Evolutionary conservation across 2,888 invertebrate species (phyloP).

Genomic region (Ecdyonurus torrentis): DNA sequence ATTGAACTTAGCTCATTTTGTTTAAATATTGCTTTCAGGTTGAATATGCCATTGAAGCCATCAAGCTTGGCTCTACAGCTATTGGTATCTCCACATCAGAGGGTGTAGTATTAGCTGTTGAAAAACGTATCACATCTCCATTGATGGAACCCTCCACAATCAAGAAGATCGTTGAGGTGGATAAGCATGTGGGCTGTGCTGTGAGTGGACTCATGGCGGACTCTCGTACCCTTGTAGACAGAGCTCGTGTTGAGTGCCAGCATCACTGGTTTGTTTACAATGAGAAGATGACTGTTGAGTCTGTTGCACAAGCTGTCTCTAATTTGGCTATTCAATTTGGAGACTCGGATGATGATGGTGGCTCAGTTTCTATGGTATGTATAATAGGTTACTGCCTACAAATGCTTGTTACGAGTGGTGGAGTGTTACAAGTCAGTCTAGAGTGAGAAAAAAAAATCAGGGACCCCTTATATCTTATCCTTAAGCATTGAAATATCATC

Average conservation of each 20-base stretch:
- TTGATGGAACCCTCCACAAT: constrained; percentile 94
- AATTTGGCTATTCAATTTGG: constrained; percentile 99
- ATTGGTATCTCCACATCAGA: constrained; percentile 94
- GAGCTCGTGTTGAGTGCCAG: constrained; percentile 91
- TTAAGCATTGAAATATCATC: too few species aligned
- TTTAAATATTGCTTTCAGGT: constrained; percentile 40
- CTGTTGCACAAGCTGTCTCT: constrained; percentile 95
- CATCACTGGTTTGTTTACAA: constrained; percentile 98
- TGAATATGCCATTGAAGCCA: constrained; percentile 99
- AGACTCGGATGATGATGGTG: constrained; percentile 89
- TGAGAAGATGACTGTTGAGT: constrained; percentile 91
- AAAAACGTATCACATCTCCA: constrained; percentile 92
- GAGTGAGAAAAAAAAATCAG: too few species aligned
- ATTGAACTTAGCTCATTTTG: not conserved
- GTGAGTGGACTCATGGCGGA: constrained; percentile 97
- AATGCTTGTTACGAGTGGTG: too few species aligned
- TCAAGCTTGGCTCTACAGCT: constrained; percentile 96
- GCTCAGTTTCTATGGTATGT: constrained; percentile 37
- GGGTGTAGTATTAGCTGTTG: constrained; percentile 93
- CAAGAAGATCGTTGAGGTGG: constrained; percentile 97
- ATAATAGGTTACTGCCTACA: constrained; percentile 44
- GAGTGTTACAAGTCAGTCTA: too few species aligned
- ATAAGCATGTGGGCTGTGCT: constrained; percentile 79
- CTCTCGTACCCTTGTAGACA: constrained; percentile 81
- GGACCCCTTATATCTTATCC: too few species aligned